Evolutionary conservation across 2,113 vertebrate species (phyloP).

Genomic region (Campylomormyrus tamandua): DNA sequence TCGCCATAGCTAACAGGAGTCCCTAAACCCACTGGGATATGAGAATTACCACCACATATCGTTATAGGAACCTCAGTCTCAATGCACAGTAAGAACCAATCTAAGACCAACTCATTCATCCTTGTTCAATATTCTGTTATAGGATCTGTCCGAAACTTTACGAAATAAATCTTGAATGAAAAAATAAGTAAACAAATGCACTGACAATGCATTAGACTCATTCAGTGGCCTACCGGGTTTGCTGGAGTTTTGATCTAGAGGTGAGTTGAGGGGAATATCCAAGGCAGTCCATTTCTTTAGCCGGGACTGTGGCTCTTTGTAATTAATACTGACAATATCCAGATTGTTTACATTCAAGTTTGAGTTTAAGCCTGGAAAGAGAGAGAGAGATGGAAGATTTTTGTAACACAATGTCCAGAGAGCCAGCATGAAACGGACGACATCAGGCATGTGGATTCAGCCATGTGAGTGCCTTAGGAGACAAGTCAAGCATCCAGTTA

Average conservation of each 20-base stretch:
- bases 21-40: neutral
- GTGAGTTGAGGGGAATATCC: slow-evolving; percentile 80
- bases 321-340: slow-evolving; percentile 81
- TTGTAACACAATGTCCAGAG: neutral
- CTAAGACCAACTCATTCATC: neutral
- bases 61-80: neutral
- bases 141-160: neutral
- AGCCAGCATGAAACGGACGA: neutral
- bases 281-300: slow-evolving; percentile 96
- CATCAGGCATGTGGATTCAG: neutral
- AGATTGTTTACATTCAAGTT: slow-evolving; percentile 95
- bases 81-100: neutral
- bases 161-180: neutral
- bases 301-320: slow-evolving; percentile 93
- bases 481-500: neutral
- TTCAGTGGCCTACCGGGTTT: slow-evolving; percentile 78
- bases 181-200: neutral
- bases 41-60: neutral
- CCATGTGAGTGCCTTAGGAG: neutral
- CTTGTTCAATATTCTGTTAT: neutral
- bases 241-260: slow-evolving; percentile 95
- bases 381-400: neutral
- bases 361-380: slow-evolving; percentile 81
- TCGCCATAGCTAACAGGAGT: neutral
- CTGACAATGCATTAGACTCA: neutral